A percentile compares a stretch with the other conserved stretches of the same genome.
Evolutionary conservation across 2,797 vertebrate genomes (phyloP).

Genomic region (Rachycentron canadum): DNA sequence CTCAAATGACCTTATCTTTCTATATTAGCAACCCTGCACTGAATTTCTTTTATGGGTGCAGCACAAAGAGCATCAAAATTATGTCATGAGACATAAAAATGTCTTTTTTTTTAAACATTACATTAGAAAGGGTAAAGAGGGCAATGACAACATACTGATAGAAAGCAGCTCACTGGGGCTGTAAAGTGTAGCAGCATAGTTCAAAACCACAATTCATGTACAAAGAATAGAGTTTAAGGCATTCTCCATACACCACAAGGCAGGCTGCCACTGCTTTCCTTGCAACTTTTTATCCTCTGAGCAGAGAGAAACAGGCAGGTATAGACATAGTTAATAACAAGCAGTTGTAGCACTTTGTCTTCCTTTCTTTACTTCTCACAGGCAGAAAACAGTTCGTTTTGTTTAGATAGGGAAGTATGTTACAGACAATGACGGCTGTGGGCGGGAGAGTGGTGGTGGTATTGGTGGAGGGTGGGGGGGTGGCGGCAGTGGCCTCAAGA

Average conservation of each 20-base stretch:
- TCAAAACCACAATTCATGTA: conserved; percentile 18
- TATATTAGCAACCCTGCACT: conserved; percentile 15
- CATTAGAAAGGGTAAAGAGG: conserved; percentile 28
- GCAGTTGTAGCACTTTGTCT: background rate
- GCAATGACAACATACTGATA: conserved; percentile 28
- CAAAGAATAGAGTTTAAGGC: background rate
- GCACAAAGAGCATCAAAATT: conserved; percentile 42
- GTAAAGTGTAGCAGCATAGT: conserved; percentile 8
- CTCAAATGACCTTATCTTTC: conserved; percentile 29
- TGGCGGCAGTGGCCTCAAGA: background rate
- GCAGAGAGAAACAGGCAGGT: background rate
- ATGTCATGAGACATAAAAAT: conserved; percentile 44
- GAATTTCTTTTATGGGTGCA: conserved; percentile 37
- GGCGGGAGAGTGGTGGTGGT: background rate
- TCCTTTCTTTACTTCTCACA: background rate
- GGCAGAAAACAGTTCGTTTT: background rate
- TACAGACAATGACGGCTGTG: background rate
- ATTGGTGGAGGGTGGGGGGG: too few species aligned
- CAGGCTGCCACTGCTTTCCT: background rate
- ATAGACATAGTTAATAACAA: background rate
- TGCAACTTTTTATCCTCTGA: background rate
- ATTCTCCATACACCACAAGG: background rate
- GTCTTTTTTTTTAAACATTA: conserved; percentile 1
- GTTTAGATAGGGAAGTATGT: background rate
- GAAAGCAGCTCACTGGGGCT: background rate